A percentile compares a stretch with the other conserved stretches of the same genome.
phyloP scores from a whole-genome alignment of 2,888 invertebrate species.

The Mycalesis mineus region DNA sequence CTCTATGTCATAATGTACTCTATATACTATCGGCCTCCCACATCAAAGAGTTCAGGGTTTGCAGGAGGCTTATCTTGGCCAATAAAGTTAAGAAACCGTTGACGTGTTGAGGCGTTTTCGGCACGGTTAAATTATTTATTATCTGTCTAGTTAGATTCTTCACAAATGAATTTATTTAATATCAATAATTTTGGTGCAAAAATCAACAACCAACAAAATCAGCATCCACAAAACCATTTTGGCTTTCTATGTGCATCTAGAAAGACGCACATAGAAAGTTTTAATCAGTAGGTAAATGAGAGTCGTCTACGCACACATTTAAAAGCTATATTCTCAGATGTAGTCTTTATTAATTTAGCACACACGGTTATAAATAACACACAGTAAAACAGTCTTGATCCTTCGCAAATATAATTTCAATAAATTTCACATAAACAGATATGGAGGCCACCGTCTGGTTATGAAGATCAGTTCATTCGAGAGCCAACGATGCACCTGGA shows the following conservation, averaged over 20 bases:
- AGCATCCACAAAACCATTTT: too few relatives aligned
- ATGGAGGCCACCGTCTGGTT: slow-evolving; percentile 21
- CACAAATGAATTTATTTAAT: too few relatives aligned
- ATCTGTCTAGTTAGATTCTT: too few relatives aligned
- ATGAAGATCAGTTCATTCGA: slow-evolving; percentile 7
- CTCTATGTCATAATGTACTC: too few relatives aligned
- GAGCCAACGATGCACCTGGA: slow-evolving; percentile 15
- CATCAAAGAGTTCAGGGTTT: too few relatives aligned
- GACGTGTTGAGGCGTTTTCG: too few relatives aligned
- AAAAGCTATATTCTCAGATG: not conserved
- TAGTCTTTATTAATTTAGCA: not conserved
- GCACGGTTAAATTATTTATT: too few relatives aligned
- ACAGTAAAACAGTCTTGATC: not conserved
- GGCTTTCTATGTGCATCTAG: not conserved
- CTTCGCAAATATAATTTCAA: not conserved
- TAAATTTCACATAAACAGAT: not conserved
- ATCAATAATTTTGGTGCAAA: too few relatives aligned
- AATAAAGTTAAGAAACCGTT: too few relatives aligned
- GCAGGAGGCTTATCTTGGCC: too few relatives aligned
- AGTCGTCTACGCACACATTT: not conserved
- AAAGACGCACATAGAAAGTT: not conserved
- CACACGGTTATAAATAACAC: not conserved
- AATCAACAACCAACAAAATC: too few relatives aligned
- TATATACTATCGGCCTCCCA: too few relatives aligned
- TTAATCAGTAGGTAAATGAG: not conserved